Evolutionary conservation across 2,797 vertebrate species (phyloP).

Genomic region (Malurus splendens): DNA sequence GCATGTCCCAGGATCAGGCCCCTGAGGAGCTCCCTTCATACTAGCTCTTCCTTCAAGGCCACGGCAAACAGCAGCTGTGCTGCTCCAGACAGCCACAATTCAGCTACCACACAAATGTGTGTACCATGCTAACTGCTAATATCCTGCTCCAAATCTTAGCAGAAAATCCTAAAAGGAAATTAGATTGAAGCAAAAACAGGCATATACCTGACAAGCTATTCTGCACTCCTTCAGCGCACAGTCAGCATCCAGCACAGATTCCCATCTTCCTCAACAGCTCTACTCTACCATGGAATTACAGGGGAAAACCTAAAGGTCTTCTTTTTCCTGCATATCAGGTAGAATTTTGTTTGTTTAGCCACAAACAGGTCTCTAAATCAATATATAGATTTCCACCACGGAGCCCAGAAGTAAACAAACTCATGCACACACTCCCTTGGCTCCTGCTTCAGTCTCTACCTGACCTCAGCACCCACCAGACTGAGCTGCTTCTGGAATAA

Average conservation of each 20-base stretch:
- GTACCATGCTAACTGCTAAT: background rate
- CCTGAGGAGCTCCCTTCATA: background rate
- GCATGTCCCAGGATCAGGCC: background rate
- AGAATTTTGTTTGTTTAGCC: background rate
- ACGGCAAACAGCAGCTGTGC: background rate
- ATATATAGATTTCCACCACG: background rate
- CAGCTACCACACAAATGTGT: background rate
- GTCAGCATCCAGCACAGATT: background rate
- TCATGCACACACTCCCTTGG: background rate
- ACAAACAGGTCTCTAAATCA: conserved; percentile 6
- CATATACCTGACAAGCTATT: background rate
- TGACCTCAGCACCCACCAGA: background rate
- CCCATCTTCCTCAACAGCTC: background rate
- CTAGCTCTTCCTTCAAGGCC: background rate
- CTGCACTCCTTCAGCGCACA: background rate
- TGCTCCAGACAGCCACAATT: background rate
- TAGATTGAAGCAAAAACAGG: background rate
- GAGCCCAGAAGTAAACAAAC: background rate
- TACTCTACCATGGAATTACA: background rate
- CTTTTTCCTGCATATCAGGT: background rate
- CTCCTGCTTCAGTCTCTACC: background rate
- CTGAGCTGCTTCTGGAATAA: background rate
- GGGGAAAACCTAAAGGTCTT: background rate
- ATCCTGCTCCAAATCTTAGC: background rate
- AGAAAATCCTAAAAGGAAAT: background rate